Percentiles rank a stretch among this genome's conserved stretches.
phyloP scores from a whole-genome alignment of 2,113 vertebrate genomes.

The Brachypteracias leptosomus region DNA sequence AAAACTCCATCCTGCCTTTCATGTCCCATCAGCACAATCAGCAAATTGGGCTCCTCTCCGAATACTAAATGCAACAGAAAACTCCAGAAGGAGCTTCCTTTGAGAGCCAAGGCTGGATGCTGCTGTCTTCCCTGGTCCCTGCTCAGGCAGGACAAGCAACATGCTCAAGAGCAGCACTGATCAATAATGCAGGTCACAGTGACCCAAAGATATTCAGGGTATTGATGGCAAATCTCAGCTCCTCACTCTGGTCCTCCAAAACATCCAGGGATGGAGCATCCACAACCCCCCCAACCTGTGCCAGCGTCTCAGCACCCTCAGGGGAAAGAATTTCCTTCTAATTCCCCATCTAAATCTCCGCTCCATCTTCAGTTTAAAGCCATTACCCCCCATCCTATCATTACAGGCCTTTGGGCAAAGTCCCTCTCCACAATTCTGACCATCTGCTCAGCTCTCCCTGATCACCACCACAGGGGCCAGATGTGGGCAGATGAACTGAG shows the following conservation, averaged over 20 bases:
- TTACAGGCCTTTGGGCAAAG: no score
- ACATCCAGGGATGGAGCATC: no score
- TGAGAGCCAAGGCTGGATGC: neutral
- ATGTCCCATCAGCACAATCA: conserved; percentile 35
- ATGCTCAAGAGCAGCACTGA: neutral
- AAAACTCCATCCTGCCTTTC: conserved; percentile 49
- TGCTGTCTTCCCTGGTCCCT: neutral
- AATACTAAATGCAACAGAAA: neutral
- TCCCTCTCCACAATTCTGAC: no score
- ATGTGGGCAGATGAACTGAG: neutral
- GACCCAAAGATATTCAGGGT: neutral
- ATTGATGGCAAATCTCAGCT: neutral
- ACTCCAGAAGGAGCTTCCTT: neutral
- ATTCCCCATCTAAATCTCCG: no score
- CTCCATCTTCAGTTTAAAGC: no score
- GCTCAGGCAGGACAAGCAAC: neutral
- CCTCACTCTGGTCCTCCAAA: neutral
- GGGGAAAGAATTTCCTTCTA: no score
- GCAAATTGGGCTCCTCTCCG: neutral
- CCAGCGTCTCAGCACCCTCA: no score
- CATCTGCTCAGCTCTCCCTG: no score
- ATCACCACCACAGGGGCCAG: neutral
- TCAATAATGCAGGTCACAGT: accelerated
- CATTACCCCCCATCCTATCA: no score
- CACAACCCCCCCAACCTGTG: neutral